These are phyloP conservation scores for Philhelius pedissequus DNA, from an alignment of 2,888 invertebrate genomes.

Conservation along the genomic window DNA sequence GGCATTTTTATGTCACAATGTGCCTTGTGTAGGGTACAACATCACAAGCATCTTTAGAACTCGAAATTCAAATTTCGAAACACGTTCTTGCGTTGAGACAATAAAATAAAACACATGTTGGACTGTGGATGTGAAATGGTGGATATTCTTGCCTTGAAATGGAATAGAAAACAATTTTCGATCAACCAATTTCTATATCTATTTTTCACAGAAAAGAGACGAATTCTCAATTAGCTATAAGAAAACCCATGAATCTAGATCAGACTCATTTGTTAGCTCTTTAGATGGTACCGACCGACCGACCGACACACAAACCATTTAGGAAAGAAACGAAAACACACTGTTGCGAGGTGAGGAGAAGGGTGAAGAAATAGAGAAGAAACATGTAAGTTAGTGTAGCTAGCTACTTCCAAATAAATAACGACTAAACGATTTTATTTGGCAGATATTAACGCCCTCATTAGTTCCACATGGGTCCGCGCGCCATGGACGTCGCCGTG, in stretches of 20 bases:
- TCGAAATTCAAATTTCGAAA: constrained; percentile 54
- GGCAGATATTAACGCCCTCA: constrained; percentile 69
- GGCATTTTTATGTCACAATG: constrained; percentile 66
- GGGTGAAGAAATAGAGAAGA: constrained; percentile 17
- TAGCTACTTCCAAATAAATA: constrained; percentile 57
- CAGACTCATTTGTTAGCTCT: constrained; percentile 25
- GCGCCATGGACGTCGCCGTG: neutral
- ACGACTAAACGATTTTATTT: constrained; percentile 67
- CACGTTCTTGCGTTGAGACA: neutral
- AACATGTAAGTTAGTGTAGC: constrained; percentile 10
- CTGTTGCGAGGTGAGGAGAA: neutral
- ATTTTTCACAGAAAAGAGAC: neutral
- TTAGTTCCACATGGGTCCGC: constrained; percentile 58
- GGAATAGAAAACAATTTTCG: neutral
- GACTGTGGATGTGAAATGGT: neutral
- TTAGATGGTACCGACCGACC: constrained; percentile 31
- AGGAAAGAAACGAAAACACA: constrained; percentile 4
- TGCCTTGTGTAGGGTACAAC: constrained; percentile 48
- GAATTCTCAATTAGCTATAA: constrained; percentile 54
- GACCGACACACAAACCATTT: too few relatives aligned
- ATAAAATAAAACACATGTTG: neutral
- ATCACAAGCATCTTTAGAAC: constrained; percentile 11
- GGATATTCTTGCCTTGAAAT: neutral
- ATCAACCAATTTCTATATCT: constrained; percentile 3
- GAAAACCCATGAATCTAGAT: constrained; percentile 49